Evolutionary conservation across 1,140 invertebrate species (phyloP).

Genomic region (Bombyx mandarina): DNA sequence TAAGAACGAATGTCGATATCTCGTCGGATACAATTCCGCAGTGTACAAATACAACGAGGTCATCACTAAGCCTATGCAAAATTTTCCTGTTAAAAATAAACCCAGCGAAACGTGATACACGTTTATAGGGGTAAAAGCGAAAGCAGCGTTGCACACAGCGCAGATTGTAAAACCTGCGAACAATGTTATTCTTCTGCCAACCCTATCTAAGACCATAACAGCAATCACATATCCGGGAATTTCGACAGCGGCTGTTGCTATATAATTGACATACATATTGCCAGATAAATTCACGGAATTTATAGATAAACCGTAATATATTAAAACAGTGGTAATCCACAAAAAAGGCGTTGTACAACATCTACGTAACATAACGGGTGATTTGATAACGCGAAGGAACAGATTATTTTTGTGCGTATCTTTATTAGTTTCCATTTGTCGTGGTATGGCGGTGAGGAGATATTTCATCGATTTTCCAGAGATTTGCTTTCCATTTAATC

Average conservation of each 20-base stretch:
- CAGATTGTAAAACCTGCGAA: constrained; percentile 47
- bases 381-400: constrained; percentile 69
- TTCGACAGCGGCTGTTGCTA: constrained; percentile 76
- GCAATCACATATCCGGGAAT: constrained; percentile 80
- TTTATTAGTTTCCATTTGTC: constrained; percentile 22
- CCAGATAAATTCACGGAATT: constrained; percentile 84
- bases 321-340: constrained; percentile 81
- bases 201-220: constrained; percentile 73
- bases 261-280: constrained; percentile 78
- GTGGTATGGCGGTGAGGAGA: constrained; percentile 40
- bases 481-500: constrained; percentile 75
- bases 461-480: constrained; percentile 69
- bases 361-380: constrained; percentile 74
- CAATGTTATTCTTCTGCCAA: constrained; percentile 72
- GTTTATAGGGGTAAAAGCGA: constrained; percentile 42
- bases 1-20: constrained; percentile 76
- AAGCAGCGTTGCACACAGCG: constrained; percentile 42
- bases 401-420: constrained; percentile 21
- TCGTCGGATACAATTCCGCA: constrained; percentile 81
- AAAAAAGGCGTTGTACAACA: constrained; percentile 79
- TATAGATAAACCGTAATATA: constrained; percentile 87
- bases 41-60: constrained; percentile 80
- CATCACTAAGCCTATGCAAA: constrained; percentile 66
- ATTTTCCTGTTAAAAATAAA: constrained; percentile 51
- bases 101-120: constrained; percentile 35